phyloP scores from a whole-genome alignment of 1,140 invertebrate species.

The Neodiprion virginianus region DNA sequence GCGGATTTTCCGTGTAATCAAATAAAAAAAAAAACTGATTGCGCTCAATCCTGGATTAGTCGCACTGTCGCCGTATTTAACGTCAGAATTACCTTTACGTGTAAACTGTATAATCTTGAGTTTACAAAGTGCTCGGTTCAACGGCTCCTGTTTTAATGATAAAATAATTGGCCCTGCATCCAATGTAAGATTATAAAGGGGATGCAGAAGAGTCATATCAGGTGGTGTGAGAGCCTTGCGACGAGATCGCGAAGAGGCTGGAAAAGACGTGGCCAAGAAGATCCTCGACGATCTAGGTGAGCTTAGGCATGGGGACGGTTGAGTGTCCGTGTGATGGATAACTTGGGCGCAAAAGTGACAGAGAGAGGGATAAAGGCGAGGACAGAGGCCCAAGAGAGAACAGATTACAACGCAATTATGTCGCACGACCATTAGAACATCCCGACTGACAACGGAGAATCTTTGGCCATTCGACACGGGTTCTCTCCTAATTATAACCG shows the following conservation, averaged over 20 bases:
- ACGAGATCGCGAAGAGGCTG: background rate
- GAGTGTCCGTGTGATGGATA: conserved; percentile 2
- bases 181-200: background rate
- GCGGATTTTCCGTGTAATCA: no score
- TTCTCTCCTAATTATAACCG: conserved; percentile 1
- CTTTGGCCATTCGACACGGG: conserved; percentile 4
- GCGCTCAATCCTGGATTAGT: no score
- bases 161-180: background rate
- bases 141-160: no score
- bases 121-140: background rate
- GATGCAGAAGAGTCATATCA: background rate
- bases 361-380: background rate
- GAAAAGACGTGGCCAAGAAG: background rate
- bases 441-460: conserved; percentile 6
- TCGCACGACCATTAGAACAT: conserved; percentile 1
- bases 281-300: conserved; percentile 5
- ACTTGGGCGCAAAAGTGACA: conserved; percentile 5
- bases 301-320: background rate
- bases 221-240: background rate
- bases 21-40: no score
- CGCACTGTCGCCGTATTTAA: no score
- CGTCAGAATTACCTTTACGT: no score
- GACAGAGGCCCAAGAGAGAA: conserved; percentile 4
- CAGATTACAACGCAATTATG: conserved; percentile 5
- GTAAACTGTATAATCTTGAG: background rate